Evolutionary conservation across 1,140 invertebrate genomes (phyloP).

Genomic region (Drosophila persimilis): DNA sequence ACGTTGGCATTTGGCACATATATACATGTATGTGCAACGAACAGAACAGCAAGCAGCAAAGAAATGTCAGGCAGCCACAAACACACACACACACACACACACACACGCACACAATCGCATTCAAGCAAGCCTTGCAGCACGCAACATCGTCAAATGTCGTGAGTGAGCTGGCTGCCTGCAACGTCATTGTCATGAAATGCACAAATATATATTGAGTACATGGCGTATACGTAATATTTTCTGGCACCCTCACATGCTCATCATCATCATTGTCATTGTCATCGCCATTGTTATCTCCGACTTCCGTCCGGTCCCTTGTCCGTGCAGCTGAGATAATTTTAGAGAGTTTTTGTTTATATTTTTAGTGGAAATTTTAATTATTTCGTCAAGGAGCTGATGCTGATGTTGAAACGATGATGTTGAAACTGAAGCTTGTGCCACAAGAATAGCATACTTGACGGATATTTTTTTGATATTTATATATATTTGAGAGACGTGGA

Average conservation of each 20-base stretch:
- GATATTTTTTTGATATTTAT: slow-evolving; percentile 9
- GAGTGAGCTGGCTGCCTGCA: slow-evolving; percentile 6
- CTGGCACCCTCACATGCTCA: slow-evolving; percentile 12
- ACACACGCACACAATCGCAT: background rate
- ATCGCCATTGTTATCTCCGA: background rate
- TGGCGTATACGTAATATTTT: slow-evolving; percentile 61
- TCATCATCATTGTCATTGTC: background rate
- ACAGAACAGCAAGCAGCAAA: slow-evolving; percentile 9
- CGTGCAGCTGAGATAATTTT: slow-evolving; percentile 50
- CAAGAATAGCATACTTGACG: slow-evolving; percentile 48
- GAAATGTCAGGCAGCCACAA: slow-evolving; percentile 35
- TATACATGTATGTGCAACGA: slow-evolving; percentile 18
- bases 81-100: slow-evolving; percentile 4
- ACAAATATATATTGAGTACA: slow-evolving; percentile 72
- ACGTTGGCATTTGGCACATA: slow-evolving; percentile 51
- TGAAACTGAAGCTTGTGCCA: background rate
- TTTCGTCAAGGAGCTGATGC: slow-evolving; percentile 21
- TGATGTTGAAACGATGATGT: too few relatives aligned
- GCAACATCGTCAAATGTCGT: slow-evolving; percentile 22
- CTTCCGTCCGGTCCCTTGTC: slow-evolving; percentile 22
- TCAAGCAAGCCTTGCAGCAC: background rate
- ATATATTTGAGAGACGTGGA: background rate
- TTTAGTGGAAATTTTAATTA: slow-evolving; percentile 69
- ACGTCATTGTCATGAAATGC: slow-evolving; percentile 67
- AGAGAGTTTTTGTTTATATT: slow-evolving; percentile 57